phyloP scores from a whole-genome alignment of 2,113 vertebrate genomes.

The Probosciger aterrimus region DNA sequence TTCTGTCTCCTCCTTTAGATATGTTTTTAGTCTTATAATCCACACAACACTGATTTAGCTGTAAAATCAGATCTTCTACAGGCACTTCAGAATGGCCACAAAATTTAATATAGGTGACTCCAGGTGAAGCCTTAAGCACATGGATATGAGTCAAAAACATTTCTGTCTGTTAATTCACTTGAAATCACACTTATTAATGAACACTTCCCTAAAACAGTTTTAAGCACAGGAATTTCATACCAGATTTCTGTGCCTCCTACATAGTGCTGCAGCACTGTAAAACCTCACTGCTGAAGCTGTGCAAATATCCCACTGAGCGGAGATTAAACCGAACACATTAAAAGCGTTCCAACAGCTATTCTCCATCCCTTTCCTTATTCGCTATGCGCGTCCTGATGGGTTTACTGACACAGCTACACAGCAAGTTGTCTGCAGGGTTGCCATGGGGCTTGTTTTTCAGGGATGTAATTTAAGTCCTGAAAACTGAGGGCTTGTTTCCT shows the following conservation, averaged over 20 bases:
- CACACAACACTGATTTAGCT: background rate
- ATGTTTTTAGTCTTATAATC: background rate
- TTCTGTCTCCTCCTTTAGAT: background rate
- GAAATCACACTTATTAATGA: background rate
- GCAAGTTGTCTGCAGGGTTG: background rate
- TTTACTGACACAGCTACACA: slow-evolving; percentile 18
- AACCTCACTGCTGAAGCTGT: background rate
- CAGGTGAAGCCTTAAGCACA: background rate
- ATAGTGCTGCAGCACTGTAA: background rate
- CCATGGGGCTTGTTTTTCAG: background rate
- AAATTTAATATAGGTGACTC: background rate
- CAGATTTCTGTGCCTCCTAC: background rate
- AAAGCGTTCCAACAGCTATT: slow-evolving; percentile 5
- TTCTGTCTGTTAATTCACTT: background rate
- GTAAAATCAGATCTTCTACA: background rate
- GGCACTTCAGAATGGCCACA: background rate
- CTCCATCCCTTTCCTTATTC: background rate
- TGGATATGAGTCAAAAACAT: background rate
- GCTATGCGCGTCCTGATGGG: background rate
- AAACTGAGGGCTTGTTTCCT: background rate
- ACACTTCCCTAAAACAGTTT: background rate
- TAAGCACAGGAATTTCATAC: background rate
- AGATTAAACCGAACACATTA: background rate
- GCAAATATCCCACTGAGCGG: slow-evolving; percentile 38
- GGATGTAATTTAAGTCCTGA: background rate